A percentile compares a stretch with the other conserved stretches of the same genome.
Evolutionary conservation across 2,113 vertebrate genomes (phyloP).

Genomic region (Hypocryptadius cinnamomeus): DNA sequence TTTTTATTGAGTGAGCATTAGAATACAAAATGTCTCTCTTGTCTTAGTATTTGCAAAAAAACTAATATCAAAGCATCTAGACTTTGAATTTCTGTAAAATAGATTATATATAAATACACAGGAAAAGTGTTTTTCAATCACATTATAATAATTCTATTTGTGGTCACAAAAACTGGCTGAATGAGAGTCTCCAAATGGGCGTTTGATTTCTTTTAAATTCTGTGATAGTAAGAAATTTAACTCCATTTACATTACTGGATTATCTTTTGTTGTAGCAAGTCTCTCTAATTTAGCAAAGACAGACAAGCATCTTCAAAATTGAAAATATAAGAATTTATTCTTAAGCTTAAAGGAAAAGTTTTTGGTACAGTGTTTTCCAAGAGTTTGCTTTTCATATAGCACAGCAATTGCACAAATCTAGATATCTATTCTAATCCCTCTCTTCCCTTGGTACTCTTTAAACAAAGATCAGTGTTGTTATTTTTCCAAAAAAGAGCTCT

Average conservation of each 20-base stretch:
- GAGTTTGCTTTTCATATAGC: background rate
- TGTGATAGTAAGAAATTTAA: background rate
- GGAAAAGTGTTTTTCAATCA: background rate
- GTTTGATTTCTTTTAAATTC: background rate
- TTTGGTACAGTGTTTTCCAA: background rate
- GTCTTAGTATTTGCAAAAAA: background rate
- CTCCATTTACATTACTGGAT: background rate
- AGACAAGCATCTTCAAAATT: background rate
- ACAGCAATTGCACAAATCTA: background rate
- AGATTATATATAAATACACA: background rate
- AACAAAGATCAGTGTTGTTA: background rate
- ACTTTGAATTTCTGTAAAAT: background rate
- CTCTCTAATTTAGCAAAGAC: background rate
- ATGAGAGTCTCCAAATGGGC: background rate
- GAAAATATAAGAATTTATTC: background rate
- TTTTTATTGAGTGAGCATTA: background rate
- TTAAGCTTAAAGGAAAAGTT: background rate
- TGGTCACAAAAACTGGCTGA: background rate
- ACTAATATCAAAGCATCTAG: background rate
- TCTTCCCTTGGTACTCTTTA: background rate
- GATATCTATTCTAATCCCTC: background rate
- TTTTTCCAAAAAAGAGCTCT: conserved; percentile 17
- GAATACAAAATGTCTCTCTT: background rate
- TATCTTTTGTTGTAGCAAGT: background rate
- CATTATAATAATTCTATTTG: background rate